phyloP scores from a whole-genome alignment of 2,113 vertebrate species.

The Hippocampus guttulatus region DNA sequence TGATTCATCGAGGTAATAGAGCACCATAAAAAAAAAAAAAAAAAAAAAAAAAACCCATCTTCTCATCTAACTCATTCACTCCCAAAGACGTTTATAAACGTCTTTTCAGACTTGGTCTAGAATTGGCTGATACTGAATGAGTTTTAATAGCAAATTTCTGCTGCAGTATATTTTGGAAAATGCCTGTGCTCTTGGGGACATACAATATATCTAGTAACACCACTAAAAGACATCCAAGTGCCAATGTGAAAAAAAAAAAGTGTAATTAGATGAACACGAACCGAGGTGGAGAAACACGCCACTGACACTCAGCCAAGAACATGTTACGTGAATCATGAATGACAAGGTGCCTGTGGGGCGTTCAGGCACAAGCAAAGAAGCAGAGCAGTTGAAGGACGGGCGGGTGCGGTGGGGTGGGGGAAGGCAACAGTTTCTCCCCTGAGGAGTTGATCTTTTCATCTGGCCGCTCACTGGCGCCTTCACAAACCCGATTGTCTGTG shows the following conservation, averaged over 20 bases:
- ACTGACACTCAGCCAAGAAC: conserved; percentile 38
- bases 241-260: background rate
- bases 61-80: too few relatives aligned
- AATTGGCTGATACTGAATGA: too few relatives aligned
- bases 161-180: background rate
- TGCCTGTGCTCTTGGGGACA: background rate
- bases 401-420: conserved; percentile 47
- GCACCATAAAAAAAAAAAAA: too few relatives aligned
- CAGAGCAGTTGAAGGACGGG: conserved; percentile 34
- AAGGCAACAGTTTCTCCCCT: conserved; percentile 74
- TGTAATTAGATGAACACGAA: conserved; percentile 15
- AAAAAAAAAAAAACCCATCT: too few relatives aligned
- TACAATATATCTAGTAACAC: background rate
- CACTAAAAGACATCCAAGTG: background rate
- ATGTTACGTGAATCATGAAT: conserved; percentile 47
- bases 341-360: conserved; percentile 58
- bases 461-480: conserved; percentile 77
- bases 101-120: too few relatives aligned
- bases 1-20: too few relatives aligned
- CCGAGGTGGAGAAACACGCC: conserved; percentile 28
- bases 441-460: conserved; percentile 75
- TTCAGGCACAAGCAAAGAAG: conserved; percentile 25
- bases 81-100: too few relatives aligned
- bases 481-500: conserved; percentile 78
- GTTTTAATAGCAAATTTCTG: background rate